phyloP scores from a whole-genome alignment of 2,888 invertebrate genomes.

The Empis stercorea region DNA sequence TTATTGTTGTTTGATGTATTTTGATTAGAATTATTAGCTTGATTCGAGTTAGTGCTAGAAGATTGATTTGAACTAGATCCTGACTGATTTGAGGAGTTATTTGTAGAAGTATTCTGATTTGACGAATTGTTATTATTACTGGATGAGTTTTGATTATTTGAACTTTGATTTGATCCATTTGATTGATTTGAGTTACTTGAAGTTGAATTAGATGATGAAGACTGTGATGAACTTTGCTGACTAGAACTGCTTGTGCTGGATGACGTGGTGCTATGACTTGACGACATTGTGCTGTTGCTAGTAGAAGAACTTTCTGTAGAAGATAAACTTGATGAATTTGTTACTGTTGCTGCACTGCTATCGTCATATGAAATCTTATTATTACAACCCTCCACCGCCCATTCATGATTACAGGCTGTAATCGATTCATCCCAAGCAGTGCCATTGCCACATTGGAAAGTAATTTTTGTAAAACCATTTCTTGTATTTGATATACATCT shows the following conservation, averaged over 20 bases:
- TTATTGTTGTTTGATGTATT: constrained; percentile 9
- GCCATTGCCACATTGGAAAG: constrained; percentile 60
- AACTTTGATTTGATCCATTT: neutral
- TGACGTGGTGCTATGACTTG: too few species aligned
- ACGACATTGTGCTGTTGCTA: constrained; percentile 6
- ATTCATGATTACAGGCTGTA: constrained; percentile 58
- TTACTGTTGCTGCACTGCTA: constrained; percentile 13
- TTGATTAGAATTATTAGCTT: constrained; percentile 11
- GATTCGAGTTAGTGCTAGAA: constrained; percentile 7
- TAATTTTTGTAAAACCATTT: constrained; percentile 48
- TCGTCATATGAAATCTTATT: constrained; percentile 14
- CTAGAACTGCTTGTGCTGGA: constrained; percentile 19
- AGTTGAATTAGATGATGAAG: constrained; percentile 16
- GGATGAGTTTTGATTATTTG: constrained; percentile 2
- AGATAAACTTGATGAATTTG: constrained; percentile 20
- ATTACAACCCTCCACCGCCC: constrained; percentile 41
- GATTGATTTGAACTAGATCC: neutral
- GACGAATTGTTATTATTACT: neutral
- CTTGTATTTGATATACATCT: constrained; percentile 55
- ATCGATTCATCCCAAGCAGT: constrained; percentile 63
- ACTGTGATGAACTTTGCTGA: constrained; percentile 17
- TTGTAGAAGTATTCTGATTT: constrained; percentile 5
- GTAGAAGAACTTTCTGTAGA: constrained; percentile 15
- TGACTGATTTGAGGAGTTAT: neutral
- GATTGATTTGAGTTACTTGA: constrained; percentile 11